These are phyloP conservation scores for Patella depressa DNA, from an alignment of 2,888 invertebrate species.

Conservation along the genomic window DNA sequence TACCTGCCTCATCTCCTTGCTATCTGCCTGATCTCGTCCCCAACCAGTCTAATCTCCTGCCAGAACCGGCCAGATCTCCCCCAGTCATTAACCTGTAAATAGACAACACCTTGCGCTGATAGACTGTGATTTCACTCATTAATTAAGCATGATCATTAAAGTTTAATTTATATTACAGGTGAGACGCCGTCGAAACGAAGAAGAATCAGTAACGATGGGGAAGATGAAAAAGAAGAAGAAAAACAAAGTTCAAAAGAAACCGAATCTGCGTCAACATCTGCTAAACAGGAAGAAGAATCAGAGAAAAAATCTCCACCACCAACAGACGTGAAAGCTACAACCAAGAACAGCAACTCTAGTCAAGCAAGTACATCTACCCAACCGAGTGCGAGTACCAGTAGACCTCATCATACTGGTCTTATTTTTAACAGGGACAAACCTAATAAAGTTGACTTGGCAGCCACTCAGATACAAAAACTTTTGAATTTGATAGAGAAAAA, in stretches of 20 bases:
- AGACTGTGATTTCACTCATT: no score
- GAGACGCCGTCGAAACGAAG: slow-evolving; percentile 54
- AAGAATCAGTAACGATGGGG: slow-evolving; percentile 31
- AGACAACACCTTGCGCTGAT: no score
- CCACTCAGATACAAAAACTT: slow-evolving; percentile 59
- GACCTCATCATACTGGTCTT: background rate
- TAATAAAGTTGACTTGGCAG: slow-evolving; percentile 56
- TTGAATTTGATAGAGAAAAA: slow-evolving; percentile 27
- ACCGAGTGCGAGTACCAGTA: slow-evolving; percentile 22
- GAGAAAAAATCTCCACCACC: slow-evolving; percentile 12
- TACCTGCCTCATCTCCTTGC: no score
- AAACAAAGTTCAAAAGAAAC: slow-evolving; percentile 26
- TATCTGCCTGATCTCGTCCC: no score
- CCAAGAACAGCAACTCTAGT: slow-evolving; percentile 12
- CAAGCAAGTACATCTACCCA: slow-evolving; percentile 14
- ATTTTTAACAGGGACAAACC: slow-evolving; percentile 46
- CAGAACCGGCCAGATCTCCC: no score
- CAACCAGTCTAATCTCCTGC: no score
- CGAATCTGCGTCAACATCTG: slow-evolving; percentile 11
- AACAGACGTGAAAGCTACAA: background rate
- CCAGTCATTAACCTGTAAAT: no score
- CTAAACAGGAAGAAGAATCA: slow-evolving; percentile 17
- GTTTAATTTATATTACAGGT: slow-evolving; percentile 27
- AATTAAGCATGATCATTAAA: no score
- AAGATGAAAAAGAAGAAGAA: slow-evolving; percentile 29